A percentile compares a stretch with the other conserved stretches of the same genome.
These are phyloP conservation scores for Leucoraja erinaceus DNA, from an alignment of 2,113 vertebrate species.

Conservation along the genomic window DNA sequence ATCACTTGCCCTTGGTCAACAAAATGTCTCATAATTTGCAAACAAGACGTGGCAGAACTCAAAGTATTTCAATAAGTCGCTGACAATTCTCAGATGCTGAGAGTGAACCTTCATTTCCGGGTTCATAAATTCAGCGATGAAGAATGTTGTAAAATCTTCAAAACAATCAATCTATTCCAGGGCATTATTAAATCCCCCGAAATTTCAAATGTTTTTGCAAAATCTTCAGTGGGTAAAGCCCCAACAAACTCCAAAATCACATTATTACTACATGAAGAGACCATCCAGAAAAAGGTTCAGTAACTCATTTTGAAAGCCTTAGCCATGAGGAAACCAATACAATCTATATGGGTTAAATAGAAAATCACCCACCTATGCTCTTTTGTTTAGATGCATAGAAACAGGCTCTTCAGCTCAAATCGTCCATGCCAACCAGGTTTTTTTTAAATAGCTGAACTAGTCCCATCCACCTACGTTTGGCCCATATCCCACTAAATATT, in stretches of 20 bases:
- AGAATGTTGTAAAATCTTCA: not conserved
- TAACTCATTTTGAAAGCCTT: not conserved
- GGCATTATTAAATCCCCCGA: too few relatives aligned
- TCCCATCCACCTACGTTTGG: too few relatives aligned
- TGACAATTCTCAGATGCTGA: slow-evolving; percentile 2
- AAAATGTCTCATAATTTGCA: not conserved
- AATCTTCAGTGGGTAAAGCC: not conserved
- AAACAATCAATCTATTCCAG: too few relatives aligned
- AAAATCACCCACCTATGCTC: not conserved
- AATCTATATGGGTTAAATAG: not conserved
- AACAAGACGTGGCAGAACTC: not conserved
- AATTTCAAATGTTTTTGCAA: not conserved
- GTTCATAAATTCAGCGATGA: not conserved
- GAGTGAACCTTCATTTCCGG: not conserved
- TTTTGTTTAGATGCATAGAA: not conserved
- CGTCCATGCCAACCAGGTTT: too few relatives aligned
- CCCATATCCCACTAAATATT: too few relatives aligned
- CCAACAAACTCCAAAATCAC: not conserved
- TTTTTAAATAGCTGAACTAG: too few relatives aligned
- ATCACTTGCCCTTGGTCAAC: not conserved
- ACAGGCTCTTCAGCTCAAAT: too few relatives aligned
- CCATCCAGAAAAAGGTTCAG: not conserved
- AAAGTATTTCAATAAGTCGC: not conserved
- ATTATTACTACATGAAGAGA: not conserved
- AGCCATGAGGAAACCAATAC: not conserved